Conservation (phyloP, 2,113 vertebrate genomes). For the Entomyzon cyanotis region DNA sequence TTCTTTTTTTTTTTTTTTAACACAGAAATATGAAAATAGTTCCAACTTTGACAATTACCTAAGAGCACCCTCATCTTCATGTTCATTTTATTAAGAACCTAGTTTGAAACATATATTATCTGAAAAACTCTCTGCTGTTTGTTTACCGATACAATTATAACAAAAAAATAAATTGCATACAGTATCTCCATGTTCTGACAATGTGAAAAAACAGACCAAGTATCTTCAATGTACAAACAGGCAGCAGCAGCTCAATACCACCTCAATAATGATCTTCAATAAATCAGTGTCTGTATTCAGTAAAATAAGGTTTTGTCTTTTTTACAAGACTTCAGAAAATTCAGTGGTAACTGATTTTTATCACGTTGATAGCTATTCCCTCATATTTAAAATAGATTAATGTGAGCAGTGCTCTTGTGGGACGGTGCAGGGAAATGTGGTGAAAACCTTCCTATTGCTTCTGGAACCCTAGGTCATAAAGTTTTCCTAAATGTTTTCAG, state of each 20-base stretch:
- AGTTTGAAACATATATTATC: background rate
- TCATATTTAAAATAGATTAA: background rate
- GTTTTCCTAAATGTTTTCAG: background rate
- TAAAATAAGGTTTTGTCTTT: background rate
- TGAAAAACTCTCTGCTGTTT: background rate
- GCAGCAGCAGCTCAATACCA: background rate
- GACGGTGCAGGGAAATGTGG: accelerated
- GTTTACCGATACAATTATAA: background rate
- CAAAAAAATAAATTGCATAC: background rate
- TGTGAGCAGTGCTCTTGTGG: background rate
- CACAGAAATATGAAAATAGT: background rate
- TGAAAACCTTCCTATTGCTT: background rate
- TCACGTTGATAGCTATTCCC: background rate
- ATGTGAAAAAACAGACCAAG: background rate
- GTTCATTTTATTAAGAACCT: background rate
- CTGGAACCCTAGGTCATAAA: background rate
- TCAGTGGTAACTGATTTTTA: background rate
- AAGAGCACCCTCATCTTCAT: background rate
- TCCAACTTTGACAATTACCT: background rate
- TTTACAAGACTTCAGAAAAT: background rate
- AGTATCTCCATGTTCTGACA: background rate
- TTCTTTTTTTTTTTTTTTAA: background rate
- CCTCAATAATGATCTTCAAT: background rate
- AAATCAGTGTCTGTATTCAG: background rate
- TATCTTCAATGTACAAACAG: background rate